Conservation (phyloP, 1,140 invertebrate species). For the Magallana ariakensis region DNA sequence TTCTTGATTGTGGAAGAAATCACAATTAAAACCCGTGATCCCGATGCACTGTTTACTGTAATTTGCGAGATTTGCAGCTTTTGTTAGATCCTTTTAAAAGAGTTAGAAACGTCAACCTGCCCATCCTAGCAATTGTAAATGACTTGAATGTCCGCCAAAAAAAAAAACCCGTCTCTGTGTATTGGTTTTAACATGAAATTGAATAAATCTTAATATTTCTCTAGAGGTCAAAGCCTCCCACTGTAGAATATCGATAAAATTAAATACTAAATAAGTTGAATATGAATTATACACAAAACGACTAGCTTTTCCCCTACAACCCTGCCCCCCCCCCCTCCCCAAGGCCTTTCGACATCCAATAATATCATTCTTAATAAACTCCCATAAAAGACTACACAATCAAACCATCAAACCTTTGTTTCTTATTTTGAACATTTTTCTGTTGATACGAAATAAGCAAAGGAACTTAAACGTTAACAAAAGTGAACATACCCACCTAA, state of each 20-base stretch:
- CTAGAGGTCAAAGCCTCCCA: neutral
- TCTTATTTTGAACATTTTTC: too few species aligned
- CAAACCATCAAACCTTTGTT: too few species aligned
- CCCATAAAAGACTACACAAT: too few species aligned
- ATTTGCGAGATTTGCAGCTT: neutral
- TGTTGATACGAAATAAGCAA: too few species aligned
- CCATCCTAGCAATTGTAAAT: neutral
- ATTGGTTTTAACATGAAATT: conserved; percentile 1
- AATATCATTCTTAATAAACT: too few species aligned
- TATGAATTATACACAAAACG: too few species aligned
- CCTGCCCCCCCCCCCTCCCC: neutral
- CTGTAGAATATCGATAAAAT: too few species aligned
- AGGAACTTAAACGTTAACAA: too few species aligned
- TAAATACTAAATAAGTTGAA: too few species aligned
- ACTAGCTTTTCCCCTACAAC: neutral
- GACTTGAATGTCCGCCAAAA: conserved; percentile 11
- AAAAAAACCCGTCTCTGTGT: neutral
- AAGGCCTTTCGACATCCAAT: too few species aligned
- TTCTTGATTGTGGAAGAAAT: too few species aligned
- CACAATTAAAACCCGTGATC: neutral
- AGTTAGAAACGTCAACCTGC: neutral
- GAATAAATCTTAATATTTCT: neutral
- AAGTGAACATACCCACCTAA: neutral
- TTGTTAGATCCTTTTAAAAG: neutral
- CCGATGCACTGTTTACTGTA: neutral